phyloP scores from a whole-genome alignment of 2,888 invertebrate genomes.

The Hemistola chrysoprasaria region DNA sequence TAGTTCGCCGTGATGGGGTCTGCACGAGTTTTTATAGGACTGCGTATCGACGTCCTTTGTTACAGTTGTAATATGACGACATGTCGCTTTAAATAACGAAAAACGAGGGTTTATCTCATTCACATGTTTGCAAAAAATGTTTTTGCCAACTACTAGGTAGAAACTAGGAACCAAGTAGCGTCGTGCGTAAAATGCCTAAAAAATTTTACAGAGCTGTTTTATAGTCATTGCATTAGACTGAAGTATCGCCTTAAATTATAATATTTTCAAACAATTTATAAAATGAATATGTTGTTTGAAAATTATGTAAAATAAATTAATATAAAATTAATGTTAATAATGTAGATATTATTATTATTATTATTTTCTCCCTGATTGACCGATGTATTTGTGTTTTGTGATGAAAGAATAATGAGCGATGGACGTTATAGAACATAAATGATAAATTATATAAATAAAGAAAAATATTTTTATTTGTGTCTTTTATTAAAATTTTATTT shows the following conservation, averaged over 20 bases:
- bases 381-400: conserved; percentile 51
- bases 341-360: conserved; percentile 60
- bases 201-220: conserved; percentile 39
- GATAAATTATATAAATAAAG: conserved; percentile 76
- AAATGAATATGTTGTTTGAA: too few relatives aligned
- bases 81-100: too few relatives aligned
- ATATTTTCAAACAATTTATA: conserved; percentile 46
- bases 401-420: conserved; percentile 54
- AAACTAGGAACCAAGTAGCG: too few relatives aligned
- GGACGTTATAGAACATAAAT: conserved; percentile 62
- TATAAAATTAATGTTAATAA: conserved; percentile 29
- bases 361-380: conserved; percentile 62
- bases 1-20: too few relatives aligned
- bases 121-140: too few relatives aligned
- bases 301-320: conserved; percentile 1
- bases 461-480: conserved; percentile 67
- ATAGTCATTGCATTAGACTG: conserved; percentile 73
- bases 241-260: conserved; percentile 54
- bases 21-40: too few relatives aligned
- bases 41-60: too few relatives aligned
- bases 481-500: conserved; percentile 34
- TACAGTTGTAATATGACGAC: too few relatives aligned
- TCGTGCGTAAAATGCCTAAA: too few relatives aligned
- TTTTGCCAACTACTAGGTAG: too few relatives aligned
- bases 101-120: too few relatives aligned